Evolutionary conservation across 2,888 invertebrate species (phyloP), one percentile per base, ranked within the genome.

Genomic region (Fragum sueziense): DNA sequence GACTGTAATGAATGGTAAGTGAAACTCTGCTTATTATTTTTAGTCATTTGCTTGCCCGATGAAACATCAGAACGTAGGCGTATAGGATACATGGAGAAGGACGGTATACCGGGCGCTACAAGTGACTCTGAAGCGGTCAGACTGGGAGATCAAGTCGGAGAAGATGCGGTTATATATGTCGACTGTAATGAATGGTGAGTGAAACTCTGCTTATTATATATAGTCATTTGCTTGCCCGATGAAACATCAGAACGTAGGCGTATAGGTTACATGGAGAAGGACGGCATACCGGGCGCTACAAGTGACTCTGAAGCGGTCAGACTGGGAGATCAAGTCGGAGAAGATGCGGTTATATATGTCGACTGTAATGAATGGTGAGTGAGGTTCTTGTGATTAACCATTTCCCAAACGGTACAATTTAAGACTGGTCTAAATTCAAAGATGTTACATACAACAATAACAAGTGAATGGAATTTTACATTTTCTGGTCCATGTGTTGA

Each of bases 181-280:
- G 70, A 72, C 3, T 77, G 77, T 37, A 77, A 77, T 37, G 67
- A 72, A 47, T 77, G 77, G 77, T 77, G 59, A 17, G 65, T 65
- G n/a, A n/a, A n/a, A n/a, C n/a, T n/a, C n/a, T n/a, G n/a, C n/a
- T n/a, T n/a, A n/a, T n/a, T n/a, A n/a, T n/a, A n/a, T n/a, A n/a
- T n/a, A n/a, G n/a, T n/a, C n/a, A n/a, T n/a, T n/a, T n/a, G n/a
- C n/a, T n/a, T n/a, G n/a, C n/a, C n/a, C n/a, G n/a, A n/a, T n/a
- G n/a, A n/a, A n/a, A n/a, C n/a, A n/a, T n/a, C n/a, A n/a, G n/a
- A n/a, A n/a, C n/a, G n/a, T n/a, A n/a, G n/a, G n/a, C n/a, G n/a
- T n/a, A 69, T 77, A n/a, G 77, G 77, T n/a, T 77, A 72, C 72
- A 65, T 77, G 65, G 77, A 77, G 69, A 77, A 77, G 47, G 77